These are phyloP conservation scores for Lampris incognitus DNA, from an alignment of 2,113 vertebrate genomes.

Conservation along the genomic window DNA sequence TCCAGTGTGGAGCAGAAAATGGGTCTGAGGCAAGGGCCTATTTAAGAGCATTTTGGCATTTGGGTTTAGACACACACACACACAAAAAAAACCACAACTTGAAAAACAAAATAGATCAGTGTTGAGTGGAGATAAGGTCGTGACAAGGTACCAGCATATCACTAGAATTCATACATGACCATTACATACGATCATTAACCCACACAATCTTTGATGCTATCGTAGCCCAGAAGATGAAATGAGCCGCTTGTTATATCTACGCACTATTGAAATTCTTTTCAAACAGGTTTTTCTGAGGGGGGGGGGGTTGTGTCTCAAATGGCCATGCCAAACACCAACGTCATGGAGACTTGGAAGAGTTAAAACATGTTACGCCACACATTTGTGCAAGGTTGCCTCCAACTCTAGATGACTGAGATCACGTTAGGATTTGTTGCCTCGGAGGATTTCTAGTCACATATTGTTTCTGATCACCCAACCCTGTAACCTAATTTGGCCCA, in stretches of 20 bases:
- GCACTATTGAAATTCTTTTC: constrained; percentile 56
- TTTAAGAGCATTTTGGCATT: constrained; percentile 58
- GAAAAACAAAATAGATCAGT: constrained; percentile 23
- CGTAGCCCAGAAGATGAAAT: constrained; percentile 62
- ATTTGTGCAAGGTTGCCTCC: constrained; percentile 73
- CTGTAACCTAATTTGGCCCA: constrained; percentile 80
- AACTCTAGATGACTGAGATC: constrained; percentile 71
- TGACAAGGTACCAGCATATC: constrained; percentile 36
- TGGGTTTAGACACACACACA: constrained; percentile 61
- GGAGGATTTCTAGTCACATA: constrained; percentile 67
- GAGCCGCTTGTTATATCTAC: constrained; percentile 70
- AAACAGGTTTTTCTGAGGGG: constrained; percentile 12
- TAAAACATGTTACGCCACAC: constrained; percentile 74
- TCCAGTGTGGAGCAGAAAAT: constrained; percentile 70
- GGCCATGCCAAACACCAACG: constrained; percentile 56
- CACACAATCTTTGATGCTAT: constrained; percentile 77
- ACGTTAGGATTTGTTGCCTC: constrained; percentile 77
- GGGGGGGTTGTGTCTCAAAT: constrained; percentile 18
- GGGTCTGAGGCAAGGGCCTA: constrained; percentile 70
- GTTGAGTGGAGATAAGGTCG: constrained; percentile 38
- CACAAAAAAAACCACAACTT: constrained; percentile 30
- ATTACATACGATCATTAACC: too few species aligned
- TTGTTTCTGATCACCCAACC: constrained; percentile 80
- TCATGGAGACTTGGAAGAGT: constrained; percentile 53
- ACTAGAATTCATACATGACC: constrained; percentile 46